These are phyloP conservation scores for Spilarctia lutea DNA, from an alignment of 2,888 invertebrate species.

Conservation along the genomic window DNA sequence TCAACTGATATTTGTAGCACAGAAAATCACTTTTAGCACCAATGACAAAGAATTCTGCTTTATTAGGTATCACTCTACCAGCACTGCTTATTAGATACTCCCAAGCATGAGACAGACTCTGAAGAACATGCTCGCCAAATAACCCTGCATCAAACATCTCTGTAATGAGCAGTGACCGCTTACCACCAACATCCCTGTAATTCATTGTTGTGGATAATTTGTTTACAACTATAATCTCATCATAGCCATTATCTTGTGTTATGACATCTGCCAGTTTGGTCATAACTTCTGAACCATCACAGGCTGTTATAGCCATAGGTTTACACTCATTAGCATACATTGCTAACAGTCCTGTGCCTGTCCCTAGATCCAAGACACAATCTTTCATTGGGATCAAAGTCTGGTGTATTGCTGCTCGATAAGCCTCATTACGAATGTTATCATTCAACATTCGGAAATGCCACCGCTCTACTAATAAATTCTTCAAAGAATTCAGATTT, in stretches of 20 bases:
- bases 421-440: slow-evolving; percentile 88
- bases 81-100: slow-evolving; percentile 82
- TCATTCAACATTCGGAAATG: slow-evolving; percentile 95
- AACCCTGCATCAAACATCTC: slow-evolving; percentile 93
- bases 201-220: slow-evolving; percentile 87
- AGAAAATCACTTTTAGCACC: slow-evolving; percentile 87
- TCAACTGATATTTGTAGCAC: slow-evolving; percentile 78
- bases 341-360: slow-evolving; percentile 92
- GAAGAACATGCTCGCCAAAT: slow-evolving; percentile 91
- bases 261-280: slow-evolving; percentile 83
- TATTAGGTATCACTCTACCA: slow-evolving; percentile 87
- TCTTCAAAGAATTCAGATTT: slow-evolving; percentile 89
- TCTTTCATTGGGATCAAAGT: slow-evolving; percentile 78
- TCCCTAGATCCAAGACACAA: slow-evolving; percentile 91
- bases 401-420: slow-evolving; percentile 87
- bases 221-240: slow-evolving; percentile 83
- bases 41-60: slow-evolving; percentile 88
- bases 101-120: slow-evolving; percentile 90
- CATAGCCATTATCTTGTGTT: slow-evolving; percentile 82
- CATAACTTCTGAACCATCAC: slow-evolving; percentile 90
- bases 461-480: slow-evolving; percentile 91
- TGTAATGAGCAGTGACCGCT: slow-evolving; percentile 89
- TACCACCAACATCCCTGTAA: slow-evolving; percentile 83
- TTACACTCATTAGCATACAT: slow-evolving; percentile 88
- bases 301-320: slow-evolving; percentile 87